Conservation (phyloP, 1,140 invertebrate genomes). For the Pachypeltis micranthus region DNA sequence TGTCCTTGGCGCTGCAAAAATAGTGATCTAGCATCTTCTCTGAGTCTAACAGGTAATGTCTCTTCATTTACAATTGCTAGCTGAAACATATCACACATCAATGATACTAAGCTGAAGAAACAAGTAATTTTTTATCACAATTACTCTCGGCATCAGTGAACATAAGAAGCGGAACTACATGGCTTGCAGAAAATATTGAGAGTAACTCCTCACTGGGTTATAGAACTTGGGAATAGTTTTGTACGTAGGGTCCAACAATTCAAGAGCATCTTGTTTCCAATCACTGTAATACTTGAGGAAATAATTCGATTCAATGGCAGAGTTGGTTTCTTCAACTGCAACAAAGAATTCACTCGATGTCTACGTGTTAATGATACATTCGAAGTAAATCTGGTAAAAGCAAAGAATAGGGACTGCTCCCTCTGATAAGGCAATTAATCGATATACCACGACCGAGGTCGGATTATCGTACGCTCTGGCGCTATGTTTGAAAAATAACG, state of each 20-base stretch:
- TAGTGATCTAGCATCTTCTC: constrained; percentile 18
- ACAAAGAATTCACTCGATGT: too few relatives aligned
- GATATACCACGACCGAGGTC: too few relatives aligned
- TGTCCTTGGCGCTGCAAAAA: constrained; percentile 15
- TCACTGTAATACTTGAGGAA: constrained; percentile 2
- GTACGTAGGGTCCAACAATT: background rate
- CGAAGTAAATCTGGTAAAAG: too few relatives aligned
- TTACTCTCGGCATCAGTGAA: background rate
- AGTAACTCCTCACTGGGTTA: background rate
- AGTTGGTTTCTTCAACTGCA: too few relatives aligned
- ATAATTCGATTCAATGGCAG: background rate
- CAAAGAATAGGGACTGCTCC: too few relatives aligned
- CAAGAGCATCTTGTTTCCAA: constrained; percentile 2
- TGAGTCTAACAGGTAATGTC: constrained; percentile 15
- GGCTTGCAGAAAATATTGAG: background rate
- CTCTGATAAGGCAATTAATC: too few relatives aligned
- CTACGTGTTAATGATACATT: too few relatives aligned
- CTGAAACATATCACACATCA: background rate
- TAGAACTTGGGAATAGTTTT: constrained; percentile 8
- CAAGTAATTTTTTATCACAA: background rate
- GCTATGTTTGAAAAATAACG: too few relatives aligned
- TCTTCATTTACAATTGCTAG: constrained; percentile 7
- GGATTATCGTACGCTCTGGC: too few relatives aligned
- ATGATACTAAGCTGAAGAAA: background rate
- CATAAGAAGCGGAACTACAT: background rate